Evolutionary conservation across 2,113 vertebrate species (phyloP).

Genomic region (Leptobrachium leishanense): DNA sequence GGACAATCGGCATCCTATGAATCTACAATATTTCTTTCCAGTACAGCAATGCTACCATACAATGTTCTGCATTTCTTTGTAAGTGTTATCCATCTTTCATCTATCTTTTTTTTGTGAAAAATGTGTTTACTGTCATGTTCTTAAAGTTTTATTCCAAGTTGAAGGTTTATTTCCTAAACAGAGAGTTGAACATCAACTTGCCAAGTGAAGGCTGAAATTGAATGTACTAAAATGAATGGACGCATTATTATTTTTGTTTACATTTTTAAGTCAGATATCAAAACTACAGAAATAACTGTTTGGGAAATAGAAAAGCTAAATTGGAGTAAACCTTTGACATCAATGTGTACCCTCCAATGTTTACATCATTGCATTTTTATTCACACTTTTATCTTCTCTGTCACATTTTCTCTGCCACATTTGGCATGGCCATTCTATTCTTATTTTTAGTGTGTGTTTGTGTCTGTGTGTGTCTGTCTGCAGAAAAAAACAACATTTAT

Average conservation of each 20-base stretch:
- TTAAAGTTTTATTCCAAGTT: neutral
- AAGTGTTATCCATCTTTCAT: constrained; percentile 41
- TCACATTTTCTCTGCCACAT: neutral
- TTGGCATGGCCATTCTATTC: no score
- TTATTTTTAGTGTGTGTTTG: no score
- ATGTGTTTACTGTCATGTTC: neutral
- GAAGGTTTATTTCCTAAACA: no score
- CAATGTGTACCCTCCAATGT: neutral
- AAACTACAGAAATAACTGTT: no score
- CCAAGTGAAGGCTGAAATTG: no score
- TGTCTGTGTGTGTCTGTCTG: no score
- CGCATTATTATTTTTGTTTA: no score
- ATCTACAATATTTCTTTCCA: constrained; percentile 23
- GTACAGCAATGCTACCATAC: constrained; percentile 17
- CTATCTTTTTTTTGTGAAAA: constrained; percentile 15
- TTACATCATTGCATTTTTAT: neutral
- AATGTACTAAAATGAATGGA: no score
- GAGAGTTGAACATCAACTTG: no score
- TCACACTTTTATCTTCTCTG: constrained; percentile 6
- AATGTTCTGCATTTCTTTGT: constrained; percentile 32
- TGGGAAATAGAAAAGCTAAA: neutral
- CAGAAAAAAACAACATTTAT: no score
- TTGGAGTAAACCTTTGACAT: neutral
- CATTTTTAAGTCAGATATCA: no score
- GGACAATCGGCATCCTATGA: constrained; percentile 16